Evolutionary conservation across 2,113 vertebrate species (phyloP), one percentile per base, ranked within the genome.

Genomic region (Daubentonia madagascariensis): DNA sequence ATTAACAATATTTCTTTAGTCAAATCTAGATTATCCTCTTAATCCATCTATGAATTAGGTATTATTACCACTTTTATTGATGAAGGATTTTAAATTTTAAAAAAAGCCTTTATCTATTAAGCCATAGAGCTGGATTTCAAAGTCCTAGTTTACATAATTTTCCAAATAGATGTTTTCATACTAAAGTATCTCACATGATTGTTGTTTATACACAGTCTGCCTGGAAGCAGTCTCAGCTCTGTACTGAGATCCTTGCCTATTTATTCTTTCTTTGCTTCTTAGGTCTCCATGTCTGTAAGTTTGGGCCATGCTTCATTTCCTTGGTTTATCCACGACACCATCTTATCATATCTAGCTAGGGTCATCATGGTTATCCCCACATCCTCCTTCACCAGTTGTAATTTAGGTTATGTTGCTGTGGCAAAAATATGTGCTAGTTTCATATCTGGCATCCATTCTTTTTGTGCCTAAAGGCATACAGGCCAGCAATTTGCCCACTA

Each of bases 181-280:
- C 5, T 91, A 20, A 8, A 45, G 1, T 40, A 67, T 28, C 65
- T 63, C 12, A 88, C 17, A 23, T 45, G 4, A 61, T 59, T 79
- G 14, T 43, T 79, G 37, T 32, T 65, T 18, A 78, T 30, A 7
- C 1, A 45, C 25, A 40, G 16, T 45, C 6, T 35, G 3, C 9
- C 3, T 18, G 18, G 52, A 78, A 43, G 16, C 1, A 61, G 40
- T 63, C 40, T 79, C 25, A 43, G 54, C 23, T 89, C 20, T 45
- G 1, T 0, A 4, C 20, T 40, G 35, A 50, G 1, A 28, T 40
- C 14, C 23, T 35, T 35, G 30, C 1, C 8, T 48, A 3, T 13
- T 43, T 14, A 30, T 22, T 32, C 5, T 35, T 59, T 37, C 1
- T 17, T 30, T 80, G 20, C 16, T 81, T 68, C 9, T 48, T 79